Percentiles rank a stretch among this genome's conserved stretches.
Evolutionary conservation across 2,113 vertebrate species (phyloP).

Genomic region (Taurulus bubalis): DNA sequence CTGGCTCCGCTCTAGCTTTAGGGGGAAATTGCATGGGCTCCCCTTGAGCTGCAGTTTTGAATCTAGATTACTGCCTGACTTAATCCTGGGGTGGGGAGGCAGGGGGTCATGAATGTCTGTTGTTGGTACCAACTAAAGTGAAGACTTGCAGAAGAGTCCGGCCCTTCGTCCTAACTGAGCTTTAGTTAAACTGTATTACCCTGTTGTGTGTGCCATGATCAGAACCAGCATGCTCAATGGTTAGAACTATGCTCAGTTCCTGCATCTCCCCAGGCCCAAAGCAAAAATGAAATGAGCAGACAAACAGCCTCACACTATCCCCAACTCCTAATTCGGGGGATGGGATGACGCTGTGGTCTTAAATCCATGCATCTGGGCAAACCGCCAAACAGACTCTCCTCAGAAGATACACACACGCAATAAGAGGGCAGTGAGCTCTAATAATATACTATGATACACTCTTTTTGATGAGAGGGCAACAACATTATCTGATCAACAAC

Average conservation of each 20-base stretch:
- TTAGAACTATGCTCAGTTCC: neutral
- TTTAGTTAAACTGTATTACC: constrained; percentile 16
- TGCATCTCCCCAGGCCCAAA: neutral
- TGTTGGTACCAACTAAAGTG: constrained; percentile 71
- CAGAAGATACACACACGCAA: constrained; percentile 57
- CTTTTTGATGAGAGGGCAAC: constrained; percentile 67
- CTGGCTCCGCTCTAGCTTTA: constrained; percentile 74
- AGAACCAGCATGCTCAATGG: neutral
- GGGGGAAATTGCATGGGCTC: constrained; percentile 78
- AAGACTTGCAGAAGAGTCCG: constrained; percentile 58
- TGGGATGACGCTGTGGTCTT: constrained; percentile 48
- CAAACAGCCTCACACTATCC: constrained; percentile 31
- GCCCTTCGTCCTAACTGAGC: constrained; percentile 15
- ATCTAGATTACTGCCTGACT: constrained; percentile 74
- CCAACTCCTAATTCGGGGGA: constrained; percentile 33
- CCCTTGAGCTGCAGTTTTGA: constrained; percentile 79
- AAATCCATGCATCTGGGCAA: constrained; percentile 79
- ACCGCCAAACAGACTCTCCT: constrained; percentile 74
- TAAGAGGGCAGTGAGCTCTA: constrained; percentile 56
- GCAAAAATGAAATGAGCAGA: constrained; percentile 21
- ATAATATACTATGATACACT: constrained; percentile 69
- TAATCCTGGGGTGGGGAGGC: constrained; percentile 65
- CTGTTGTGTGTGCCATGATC: neutral
- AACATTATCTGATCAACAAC: constrained; percentile 55
- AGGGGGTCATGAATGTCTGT: constrained; percentile 76